These are phyloP conservation scores for Athene cunicularia DNA, from an alignment of 2,113 vertebrate species.

Conservation along the genomic window DNA sequence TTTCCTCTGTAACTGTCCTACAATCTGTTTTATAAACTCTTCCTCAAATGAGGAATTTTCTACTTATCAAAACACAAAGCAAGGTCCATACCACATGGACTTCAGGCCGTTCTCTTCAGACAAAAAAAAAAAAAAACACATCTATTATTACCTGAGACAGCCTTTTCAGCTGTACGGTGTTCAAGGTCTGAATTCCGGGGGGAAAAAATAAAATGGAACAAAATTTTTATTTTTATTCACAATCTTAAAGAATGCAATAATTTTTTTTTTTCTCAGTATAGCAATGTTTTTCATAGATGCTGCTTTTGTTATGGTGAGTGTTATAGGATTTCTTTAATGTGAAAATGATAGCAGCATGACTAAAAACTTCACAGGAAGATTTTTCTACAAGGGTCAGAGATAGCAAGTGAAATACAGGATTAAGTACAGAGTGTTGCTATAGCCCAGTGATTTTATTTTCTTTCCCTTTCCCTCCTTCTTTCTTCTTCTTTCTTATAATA, in stretches of 20 bases:
- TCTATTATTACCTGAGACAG: not conserved
- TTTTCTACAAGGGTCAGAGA: not conserved
- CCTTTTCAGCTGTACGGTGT: not conserved
- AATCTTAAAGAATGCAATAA: not conserved
- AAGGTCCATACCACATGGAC: not conserved
- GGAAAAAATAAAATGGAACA: not conserved
- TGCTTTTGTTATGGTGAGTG: not conserved
- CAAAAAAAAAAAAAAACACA: not conserved
- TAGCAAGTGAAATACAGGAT: not conserved
- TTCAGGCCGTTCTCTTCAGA: not conserved
- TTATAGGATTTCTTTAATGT: not conserved
- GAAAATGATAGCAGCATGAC: slow-evolving; percentile 17
- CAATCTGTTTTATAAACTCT: not conserved
- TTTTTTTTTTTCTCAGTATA: not conserved
- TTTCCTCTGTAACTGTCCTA: not conserved
- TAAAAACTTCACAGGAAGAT: slow-evolving; percentile 29
- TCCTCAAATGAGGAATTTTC: not conserved
- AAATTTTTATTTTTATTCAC: not conserved
- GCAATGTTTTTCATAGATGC: not conserved
- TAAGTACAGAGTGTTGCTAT: not conserved
- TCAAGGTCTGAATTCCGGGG: not conserved
- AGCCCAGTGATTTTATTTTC: not conserved
- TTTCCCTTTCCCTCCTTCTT: not conserved
- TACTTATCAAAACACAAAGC: not conserved
- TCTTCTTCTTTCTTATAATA: not conserved